Conservation (phyloP, 2,888 invertebrate genomes). For the Platerodrilus igneus region DNA sequence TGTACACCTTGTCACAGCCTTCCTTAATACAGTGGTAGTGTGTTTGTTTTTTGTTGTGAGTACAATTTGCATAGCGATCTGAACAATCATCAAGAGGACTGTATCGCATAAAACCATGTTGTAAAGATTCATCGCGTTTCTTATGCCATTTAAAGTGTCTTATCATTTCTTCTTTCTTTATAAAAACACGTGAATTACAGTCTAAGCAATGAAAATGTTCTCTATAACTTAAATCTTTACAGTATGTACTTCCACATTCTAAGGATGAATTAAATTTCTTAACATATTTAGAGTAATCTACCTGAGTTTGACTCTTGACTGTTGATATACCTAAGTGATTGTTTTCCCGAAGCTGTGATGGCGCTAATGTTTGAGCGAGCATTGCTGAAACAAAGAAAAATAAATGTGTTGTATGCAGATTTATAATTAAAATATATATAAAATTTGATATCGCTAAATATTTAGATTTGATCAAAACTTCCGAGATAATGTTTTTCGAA, state of each 20-base stretch:
- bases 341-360: conserved; percentile 42
- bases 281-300: conserved; percentile 87
- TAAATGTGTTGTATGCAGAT: neutral
- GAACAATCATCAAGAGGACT: conserved; percentile 94
- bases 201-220: conserved; percentile 93
- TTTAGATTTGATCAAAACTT: too few relatives aligned
- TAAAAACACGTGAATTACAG: conserved; percentile 78
- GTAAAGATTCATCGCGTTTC: conserved; percentile 93
- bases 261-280: conserved; percentile 75
- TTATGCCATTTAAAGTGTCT: conserved; percentile 99
- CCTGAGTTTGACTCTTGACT: conserved; percentile 60
- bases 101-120: conserved; percentile 88
- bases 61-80: conserved; percentile 72
- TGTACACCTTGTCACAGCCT: conserved; percentile 92
- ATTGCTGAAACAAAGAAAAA: conserved; percentile 46
- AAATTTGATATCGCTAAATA: too few relatives aligned
- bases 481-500: too few relatives aligned
- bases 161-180: conserved; percentile 98
- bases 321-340: conserved; percentile 49
- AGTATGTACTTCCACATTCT: conserved; percentile 80
- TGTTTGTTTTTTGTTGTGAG: conserved; percentile 90
- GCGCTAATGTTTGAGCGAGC: conserved; percentile 52
- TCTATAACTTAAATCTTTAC: conserved; percentile 83
- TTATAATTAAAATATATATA: neutral
- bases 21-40: conserved; percentile 97